Conservation (phyloP, 2,888 invertebrate species). For the Drosophila subquinaria region DNA sequence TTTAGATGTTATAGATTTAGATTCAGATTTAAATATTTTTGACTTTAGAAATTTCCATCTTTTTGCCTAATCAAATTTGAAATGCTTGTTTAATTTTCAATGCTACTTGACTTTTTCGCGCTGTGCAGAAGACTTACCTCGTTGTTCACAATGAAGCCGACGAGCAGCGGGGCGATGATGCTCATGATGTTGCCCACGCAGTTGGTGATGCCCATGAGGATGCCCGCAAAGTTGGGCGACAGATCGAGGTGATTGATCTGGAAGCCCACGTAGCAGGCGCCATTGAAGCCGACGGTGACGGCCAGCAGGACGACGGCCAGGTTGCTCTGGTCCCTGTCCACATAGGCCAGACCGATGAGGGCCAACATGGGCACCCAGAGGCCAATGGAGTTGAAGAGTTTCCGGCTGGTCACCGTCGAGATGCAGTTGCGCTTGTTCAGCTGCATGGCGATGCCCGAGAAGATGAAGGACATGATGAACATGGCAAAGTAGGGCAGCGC, state of each 20-base stretch:
- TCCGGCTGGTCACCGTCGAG: constrained; percentile 84
- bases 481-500: constrained; percentile 91
- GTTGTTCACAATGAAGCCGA: constrained; percentile 89
- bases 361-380: constrained; percentile 90
- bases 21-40: too few species aligned
- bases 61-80: too few species aligned
- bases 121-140: constrained; percentile 86
- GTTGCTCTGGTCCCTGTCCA: constrained; percentile 81
- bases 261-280: constrained; percentile 91
- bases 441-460: constrained; percentile 89
- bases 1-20: too few species aligned
- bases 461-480: constrained; percentile 90
- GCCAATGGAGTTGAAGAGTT: constrained; percentile 87
- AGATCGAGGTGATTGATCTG: constrained; percentile 94
- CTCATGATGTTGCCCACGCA: constrained; percentile 92
- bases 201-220: constrained; percentile 93
- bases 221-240: constrained; percentile 93
- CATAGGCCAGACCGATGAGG: constrained; percentile 88
- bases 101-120: neutral
- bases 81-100: neutral
- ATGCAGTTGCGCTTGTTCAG: constrained; percentile 81
- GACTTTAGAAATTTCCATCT: too few species aligned
- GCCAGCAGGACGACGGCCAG: constrained; percentile 89
- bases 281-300: constrained; percentile 91
- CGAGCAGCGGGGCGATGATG: constrained; percentile 91